Evolutionary conservation across 2,113 vertebrate genomes (phyloP), one percentile per base, ranked within the genome.

Genomic region (Eretmochelys imbricata): DNA sequence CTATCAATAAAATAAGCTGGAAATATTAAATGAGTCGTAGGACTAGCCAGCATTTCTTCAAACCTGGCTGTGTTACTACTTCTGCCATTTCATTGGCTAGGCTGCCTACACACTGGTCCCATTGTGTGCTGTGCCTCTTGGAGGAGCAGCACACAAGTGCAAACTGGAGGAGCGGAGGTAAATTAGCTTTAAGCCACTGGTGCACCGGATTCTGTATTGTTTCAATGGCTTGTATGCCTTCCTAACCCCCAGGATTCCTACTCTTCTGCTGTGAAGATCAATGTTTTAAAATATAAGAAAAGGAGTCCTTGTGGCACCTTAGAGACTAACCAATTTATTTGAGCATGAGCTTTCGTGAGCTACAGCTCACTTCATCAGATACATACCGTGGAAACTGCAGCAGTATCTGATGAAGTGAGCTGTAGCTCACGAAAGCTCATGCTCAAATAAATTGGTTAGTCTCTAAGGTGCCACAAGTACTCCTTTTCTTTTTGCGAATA

Each of bases 31-130:
- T 85, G 16, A 8, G n/a, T 76, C 72, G 17, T 4, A 25, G 5
- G 1, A 51, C 59, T 0, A 0, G 6, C n/a, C 80, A 85, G 48
- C 78, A 75, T 3, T 42, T 81, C 53, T 53, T 82, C 82, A 29
- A 13, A 8, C 29, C 69, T 54, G 0, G 48, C 0, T 0, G 19
- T 24, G 10, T 72, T 82, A n/a, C 38, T 75, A 11, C 24, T n/a
- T 84, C 42, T 72, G 10, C 24, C 31, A 65, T 75, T 42, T 75
- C 12, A 46, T 24, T 75, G 38, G 19, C 20, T 25, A 46, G 72
- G 11, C 38, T 42, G 42, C 8, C 72, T 42, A 42, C 38, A 75
- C 38, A 25, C 38, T 75, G 22, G 38, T 38, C 24, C 38, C 38
- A 75, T 75, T 75, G 10, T 12, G 38, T 38, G 72, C 38, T 42